phyloP scores from a whole-genome alignment of 2,888 invertebrate genomes.

The Byasa hedistus region DNA sequence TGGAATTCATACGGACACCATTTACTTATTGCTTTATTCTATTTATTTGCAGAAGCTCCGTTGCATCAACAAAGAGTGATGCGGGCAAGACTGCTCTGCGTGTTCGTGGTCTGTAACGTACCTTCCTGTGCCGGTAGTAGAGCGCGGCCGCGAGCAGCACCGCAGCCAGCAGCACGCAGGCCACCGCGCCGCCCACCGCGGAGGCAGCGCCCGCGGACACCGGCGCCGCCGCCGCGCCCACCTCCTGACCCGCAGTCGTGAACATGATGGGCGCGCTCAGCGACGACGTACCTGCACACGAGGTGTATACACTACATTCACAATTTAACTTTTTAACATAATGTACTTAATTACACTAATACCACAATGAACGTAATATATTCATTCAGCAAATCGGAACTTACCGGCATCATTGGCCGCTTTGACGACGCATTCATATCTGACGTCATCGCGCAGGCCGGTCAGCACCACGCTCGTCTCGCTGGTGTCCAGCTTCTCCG shows the following conservation, averaged over 20 bases:
- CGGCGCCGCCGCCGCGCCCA: slow-evolving; percentile 83
- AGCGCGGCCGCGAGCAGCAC: slow-evolving; percentile 81
- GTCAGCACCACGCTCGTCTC: slow-evolving; percentile 84
- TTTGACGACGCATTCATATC: slow-evolving; percentile 90
- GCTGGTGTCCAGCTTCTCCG: slow-evolving; percentile 85
- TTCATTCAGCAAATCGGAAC: slow-evolving; percentile 36
- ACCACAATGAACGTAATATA: too few relatives aligned
- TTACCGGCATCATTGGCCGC: slow-evolving; percentile 87
- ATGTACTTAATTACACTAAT: too few relatives aligned
- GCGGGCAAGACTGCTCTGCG: too few relatives aligned
- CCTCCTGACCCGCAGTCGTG: slow-evolving; percentile 86
- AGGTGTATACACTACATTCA: too few relatives aligned
- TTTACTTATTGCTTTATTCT: too few relatives aligned
- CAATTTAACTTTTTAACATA: too few relatives aligned
- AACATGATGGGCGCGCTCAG: slow-evolving; percentile 87
- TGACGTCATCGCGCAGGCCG: slow-evolving; percentile 85
- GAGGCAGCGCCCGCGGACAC: slow-evolving; percentile 80
- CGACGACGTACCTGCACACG: slow-evolving; percentile 83
- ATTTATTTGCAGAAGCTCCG: too few relatives aligned
- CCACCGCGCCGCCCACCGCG: slow-evolving; percentile 82
- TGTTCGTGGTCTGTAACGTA: slow-evolving; percentile 30
- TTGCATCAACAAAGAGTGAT: too few relatives aligned
- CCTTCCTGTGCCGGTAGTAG: slow-evolving; percentile 82
- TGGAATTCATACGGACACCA: too few relatives aligned
- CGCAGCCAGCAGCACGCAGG: slow-evolving; percentile 81